These are phyloP conservation scores for Drosophila mercatorum DNA, from an alignment of 2,888 invertebrate genomes.

Conservation along the genomic window DNA sequence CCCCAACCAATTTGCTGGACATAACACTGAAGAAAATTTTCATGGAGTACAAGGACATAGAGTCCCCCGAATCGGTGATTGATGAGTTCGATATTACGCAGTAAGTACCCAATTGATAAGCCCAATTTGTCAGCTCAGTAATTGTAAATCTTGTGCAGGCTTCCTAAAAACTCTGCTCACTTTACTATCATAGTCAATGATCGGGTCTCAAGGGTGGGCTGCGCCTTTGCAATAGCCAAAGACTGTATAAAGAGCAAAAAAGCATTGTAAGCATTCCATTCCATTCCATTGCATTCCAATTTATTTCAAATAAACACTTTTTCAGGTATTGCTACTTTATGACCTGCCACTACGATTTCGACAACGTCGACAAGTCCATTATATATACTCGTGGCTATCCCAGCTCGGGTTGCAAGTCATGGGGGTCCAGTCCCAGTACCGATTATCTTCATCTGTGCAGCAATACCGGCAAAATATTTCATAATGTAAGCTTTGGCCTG, in stretches of 20 bases:
- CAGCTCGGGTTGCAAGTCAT: conserved; percentile 35
- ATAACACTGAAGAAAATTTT: conserved; percentile 39
- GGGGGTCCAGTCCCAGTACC: conserved; percentile 24
- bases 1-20: background rate
- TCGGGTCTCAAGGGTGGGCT: conserved; percentile 67
- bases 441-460: conserved; percentile 41
- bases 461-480: conserved; percentile 43
- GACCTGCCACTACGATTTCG: conserved; percentile 63
- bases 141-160: conserved; percentile 1
- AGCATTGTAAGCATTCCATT: background rate
- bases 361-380: conserved; percentile 21
- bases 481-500: background rate
- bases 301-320: background rate
- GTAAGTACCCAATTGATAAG: conserved; percentile 33
- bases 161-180: conserved; percentile 20
- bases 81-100: conserved; percentile 1
- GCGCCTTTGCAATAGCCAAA: conserved; percentile 35
- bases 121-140: background rate
- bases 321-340: conserved; percentile 54
- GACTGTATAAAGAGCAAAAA: conserved; percentile 6
- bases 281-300: background rate
- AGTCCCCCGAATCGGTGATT: conserved; percentile 20
- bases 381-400: conserved; percentile 45
- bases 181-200: conserved; percentile 51
- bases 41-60: conserved; percentile 6